Evolutionary conservation across 2,888 invertebrate species (phyloP), one percentile per base, ranked within the genome.

Genomic region (Lomographa bimaculata): DNA sequence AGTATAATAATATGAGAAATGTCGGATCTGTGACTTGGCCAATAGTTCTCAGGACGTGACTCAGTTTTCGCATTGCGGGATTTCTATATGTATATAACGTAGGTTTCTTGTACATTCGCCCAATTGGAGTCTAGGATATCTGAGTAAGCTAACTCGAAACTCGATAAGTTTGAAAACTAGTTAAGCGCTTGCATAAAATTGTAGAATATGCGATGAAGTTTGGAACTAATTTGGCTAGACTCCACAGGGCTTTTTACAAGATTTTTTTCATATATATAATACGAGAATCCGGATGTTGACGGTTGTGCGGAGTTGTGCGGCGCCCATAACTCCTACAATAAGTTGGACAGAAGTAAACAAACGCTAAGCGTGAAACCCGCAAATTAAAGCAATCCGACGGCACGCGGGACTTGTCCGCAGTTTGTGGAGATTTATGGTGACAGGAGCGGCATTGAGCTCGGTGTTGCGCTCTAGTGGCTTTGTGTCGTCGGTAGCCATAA

Each of bases 401-500:
- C 50, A 52, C 30, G 54, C 51, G 50, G 48, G 52, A 28, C 55
- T 60, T 14, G 61, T 60, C 56, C 52, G 51, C 56, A 61, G 57
- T 66, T 61, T 51, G 52, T 32, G 44, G 40, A 59, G 69, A 78
- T 75, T 77, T 72, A 75, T 69, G 46, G 64, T 43, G 68, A 69
- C 66, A 65, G 60, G 38, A 46, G 50, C 56, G 54, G 54, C 60
- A 54, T 56, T 46, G 48, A 39, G 21, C 38, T 17, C 18, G 30
- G 23, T 23, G 40, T 39, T 7, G 10, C 36, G 34, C 36, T 32
- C 26, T 16, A 46, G 32, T 38, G 26, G 39, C 40, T 60, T 42
- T 53, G 43, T 41, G 50, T 60, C 61, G 34, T n/a, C 46, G 46
- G 60, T 53, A 61, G 50, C 66, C 58, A 64, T 72, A 67, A 71